Percentiles rank a stretch among this genome's conserved stretches.
phyloP scores from a whole-genome alignment of 2,797 vertebrate species.

The Graptemys geographica region DNA sequence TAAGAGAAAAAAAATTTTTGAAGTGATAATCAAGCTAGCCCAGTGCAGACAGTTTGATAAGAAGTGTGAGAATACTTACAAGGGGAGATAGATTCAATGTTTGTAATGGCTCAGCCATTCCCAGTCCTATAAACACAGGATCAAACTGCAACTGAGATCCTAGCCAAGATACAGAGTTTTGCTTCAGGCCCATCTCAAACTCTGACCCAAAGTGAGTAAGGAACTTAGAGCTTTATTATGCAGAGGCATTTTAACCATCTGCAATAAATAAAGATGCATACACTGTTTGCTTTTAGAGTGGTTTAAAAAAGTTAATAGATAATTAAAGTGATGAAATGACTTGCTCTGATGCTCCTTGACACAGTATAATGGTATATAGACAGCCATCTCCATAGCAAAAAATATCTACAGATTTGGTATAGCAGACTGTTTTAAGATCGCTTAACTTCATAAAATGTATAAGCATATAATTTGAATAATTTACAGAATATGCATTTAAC shows the following conservation, averaged over 20 bases:
- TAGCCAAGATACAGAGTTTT: not conserved
- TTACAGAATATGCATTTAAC: conserved; percentile 2
- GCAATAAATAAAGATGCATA: not conserved
- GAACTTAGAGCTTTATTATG: not conserved
- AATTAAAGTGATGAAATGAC: not conserved
- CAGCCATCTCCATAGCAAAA: fast-evolving
- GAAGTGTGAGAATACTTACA: no score
- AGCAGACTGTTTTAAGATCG: not conserved
- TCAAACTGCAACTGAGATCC: not conserved
- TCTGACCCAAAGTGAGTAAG: not conserved
- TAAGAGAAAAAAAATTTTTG: no score
- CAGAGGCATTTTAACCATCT: not conserved
- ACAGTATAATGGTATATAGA: not conserved
- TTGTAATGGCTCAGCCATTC: no score
- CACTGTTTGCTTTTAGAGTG: not conserved
- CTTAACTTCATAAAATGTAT: not conserved
- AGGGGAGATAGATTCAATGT: no score
- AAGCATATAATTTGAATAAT: not conserved
- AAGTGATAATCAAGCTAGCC: no score
- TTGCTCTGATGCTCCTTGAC: not conserved
- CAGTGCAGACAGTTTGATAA: no score
- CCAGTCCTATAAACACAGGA: not conserved
- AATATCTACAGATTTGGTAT: not conserved
- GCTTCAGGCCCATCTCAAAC: not conserved
- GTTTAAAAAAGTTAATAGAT: not conserved